Percentiles rank a stretch among this genome's conserved stretches.
Evolutionary conservation across 2,113 vertebrate genomes (phyloP).

Genomic region (Elachura formosa): DNA sequence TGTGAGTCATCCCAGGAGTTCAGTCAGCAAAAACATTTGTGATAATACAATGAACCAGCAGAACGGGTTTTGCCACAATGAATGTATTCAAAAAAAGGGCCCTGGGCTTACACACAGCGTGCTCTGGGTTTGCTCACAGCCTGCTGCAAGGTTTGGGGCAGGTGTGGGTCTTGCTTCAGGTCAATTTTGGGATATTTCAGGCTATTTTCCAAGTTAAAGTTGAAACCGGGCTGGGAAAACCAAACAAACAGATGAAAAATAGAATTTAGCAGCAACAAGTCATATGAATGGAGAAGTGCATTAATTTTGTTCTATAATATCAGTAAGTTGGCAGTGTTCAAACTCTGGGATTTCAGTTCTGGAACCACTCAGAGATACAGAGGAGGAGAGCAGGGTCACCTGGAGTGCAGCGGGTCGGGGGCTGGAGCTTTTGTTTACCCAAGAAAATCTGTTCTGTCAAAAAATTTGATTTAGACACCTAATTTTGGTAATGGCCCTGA

Average conservation of each 20-base stretch:
- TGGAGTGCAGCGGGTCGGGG: rapidly evolving
- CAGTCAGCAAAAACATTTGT: conserved; percentile 51
- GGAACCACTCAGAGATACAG: not conserved
- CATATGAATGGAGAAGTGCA: not conserved
- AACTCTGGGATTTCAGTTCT: not conserved
- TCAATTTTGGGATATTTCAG: not conserved
- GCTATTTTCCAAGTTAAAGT: not conserved
- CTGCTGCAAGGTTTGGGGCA: not conserved
- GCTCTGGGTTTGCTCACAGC: not conserved
- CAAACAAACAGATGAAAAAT: not conserved
- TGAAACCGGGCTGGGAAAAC: not conserved
- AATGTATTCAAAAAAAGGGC: not conserved
- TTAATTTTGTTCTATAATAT: too few species aligned
- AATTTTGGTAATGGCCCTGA: not conserved
- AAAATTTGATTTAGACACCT: not conserved
- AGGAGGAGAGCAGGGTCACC: not conserved
- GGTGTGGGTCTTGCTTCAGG: not conserved
- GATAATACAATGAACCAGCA: conserved; percentile 49
- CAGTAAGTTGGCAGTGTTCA: not conserved
- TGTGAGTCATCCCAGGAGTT: conserved; percentile 43
- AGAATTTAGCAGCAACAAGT: not conserved
- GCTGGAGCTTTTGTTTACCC: not conserved
- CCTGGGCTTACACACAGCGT: not conserved
- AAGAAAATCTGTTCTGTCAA: not conserved
- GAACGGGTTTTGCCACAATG: conserved; percentile 45